Conservation (phyloP, 2,888 invertebrate species). For the Melanophora roralis region DNA sequence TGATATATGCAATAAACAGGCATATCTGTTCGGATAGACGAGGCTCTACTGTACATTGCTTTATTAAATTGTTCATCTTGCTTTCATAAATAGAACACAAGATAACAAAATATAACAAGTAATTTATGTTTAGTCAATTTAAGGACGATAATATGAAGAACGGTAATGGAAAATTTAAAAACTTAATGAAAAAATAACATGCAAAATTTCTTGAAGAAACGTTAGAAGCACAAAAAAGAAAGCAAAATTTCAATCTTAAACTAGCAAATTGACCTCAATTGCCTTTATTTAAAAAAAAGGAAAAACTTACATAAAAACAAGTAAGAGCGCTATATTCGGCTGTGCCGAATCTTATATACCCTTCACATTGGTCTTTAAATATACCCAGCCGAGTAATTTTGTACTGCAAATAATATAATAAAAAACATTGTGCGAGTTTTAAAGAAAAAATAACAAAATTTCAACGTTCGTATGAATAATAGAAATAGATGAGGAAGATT, state of each 20-base stretch:
- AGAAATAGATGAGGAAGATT: too few relatives aligned
- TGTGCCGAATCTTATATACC: too few relatives aligned
- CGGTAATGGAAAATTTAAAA: background rate
- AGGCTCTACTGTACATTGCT: too few relatives aligned
- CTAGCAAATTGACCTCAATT: conserved; percentile 22
- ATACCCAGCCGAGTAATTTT: too few relatives aligned
- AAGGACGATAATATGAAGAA: background rate
- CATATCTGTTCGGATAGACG: too few relatives aligned
- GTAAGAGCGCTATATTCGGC: too few relatives aligned
- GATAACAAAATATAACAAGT: background rate
- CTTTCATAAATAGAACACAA: background rate
- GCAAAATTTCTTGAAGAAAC: background rate
- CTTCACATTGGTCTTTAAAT: too few relatives aligned
- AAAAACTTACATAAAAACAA: conserved; percentile 9
- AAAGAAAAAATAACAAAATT: too few relatives aligned
- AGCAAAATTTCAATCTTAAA: background rate
- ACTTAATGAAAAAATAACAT: conserved; percentile 3
- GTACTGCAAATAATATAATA: too few relatives aligned
- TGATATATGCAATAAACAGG: too few relatives aligned
- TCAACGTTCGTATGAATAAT: too few relatives aligned
- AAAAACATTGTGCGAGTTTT: too few relatives aligned
- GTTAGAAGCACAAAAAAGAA: background rate
- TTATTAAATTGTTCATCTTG: background rate
- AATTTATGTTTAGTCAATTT: conserved; percentile 24
- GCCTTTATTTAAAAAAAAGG: background rate